phyloP scores from a whole-genome alignment of 2,113 vertebrate genomes.

The Vidua macroura region DNA sequence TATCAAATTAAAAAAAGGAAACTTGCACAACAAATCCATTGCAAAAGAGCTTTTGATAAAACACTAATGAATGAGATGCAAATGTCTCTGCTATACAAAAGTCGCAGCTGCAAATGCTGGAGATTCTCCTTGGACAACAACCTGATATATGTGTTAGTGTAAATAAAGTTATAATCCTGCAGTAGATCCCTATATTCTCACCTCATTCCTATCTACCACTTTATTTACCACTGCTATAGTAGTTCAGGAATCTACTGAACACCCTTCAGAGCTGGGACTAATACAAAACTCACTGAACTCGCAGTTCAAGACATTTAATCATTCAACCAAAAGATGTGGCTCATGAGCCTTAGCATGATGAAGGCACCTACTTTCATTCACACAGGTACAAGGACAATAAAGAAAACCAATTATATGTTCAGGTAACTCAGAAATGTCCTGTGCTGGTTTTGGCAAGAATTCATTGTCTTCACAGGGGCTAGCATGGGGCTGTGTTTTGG shows the following conservation, averaged over 20 bases:
- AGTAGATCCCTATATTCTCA: not conserved
- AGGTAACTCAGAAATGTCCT: not conserved
- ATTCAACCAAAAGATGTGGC: not conserved
- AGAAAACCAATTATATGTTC: not conserved
- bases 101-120: not conserved
- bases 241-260: not conserved
- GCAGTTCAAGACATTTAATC: not conserved
- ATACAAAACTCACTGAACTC: not conserved
- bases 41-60: constrained; percentile 3
- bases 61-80: not conserved
- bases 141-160: not conserved
- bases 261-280: not conserved
- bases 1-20: constrained; percentile 16
- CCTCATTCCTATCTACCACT: not conserved
- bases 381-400: not conserved
- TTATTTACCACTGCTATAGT: not conserved
- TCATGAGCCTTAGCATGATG: not conserved
- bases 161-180: not conserved
- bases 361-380: not conserved
- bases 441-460: not conserved
- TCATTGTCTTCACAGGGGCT: not conserved
- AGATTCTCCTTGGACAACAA: not conserved
- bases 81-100: not conserved
- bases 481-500: not conserved
- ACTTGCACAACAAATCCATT: not conserved